Evolutionary conservation across 2,888 invertebrate genomes (phyloP).

Genomic region (Cosmia pyralina): DNA sequence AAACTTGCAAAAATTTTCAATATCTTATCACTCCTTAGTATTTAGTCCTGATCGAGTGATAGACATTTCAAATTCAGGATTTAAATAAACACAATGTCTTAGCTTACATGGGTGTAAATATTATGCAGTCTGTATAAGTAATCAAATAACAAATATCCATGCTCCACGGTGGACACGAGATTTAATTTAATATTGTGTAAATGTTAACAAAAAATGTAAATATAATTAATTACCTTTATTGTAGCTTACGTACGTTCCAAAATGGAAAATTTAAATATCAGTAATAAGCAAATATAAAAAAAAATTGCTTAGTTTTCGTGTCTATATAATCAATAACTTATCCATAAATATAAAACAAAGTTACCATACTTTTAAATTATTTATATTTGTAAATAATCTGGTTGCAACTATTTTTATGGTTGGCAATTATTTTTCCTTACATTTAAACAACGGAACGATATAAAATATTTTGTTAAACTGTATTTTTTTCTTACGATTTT

Average conservation of each 20-base stretch:
- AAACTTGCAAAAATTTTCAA: neutral
- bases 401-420: slow-evolving; percentile 43
- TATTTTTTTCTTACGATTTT: slow-evolving; percentile 29
- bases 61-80: neutral
- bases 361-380: slow-evolving; percentile 65
- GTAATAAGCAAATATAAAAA: slow-evolving; percentile 50
- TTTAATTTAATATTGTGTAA: slow-evolving; percentile 32
- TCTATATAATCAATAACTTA: slow-evolving; percentile 61
- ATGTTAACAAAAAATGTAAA: slow-evolving; percentile 50
- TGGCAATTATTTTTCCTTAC: slow-evolving; percentile 33
- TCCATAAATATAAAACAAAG: slow-evolving; percentile 64
- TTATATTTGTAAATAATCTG: slow-evolving; percentile 64
- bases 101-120: slow-evolving; percentile 37
- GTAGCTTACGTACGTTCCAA: slow-evolving; percentile 56
- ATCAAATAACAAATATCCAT: slow-evolving; percentile 7
- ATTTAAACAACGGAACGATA: slow-evolving; percentile 13
- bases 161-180: slow-evolving; percentile 22
- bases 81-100: slow-evolving; percentile 1
- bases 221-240: slow-evolving; percentile 41
- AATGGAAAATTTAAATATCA: slow-evolving; percentile 56
- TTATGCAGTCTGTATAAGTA: slow-evolving; percentile 39
- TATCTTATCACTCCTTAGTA: neutral
- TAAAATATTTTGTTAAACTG: slow-evolving; percentile 40
- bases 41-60: neutral
- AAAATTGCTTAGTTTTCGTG: slow-evolving; percentile 56